Base-by-base conservation (phyloP, 1,140 invertebrate species). In the Onthophagus taurus region DNA sequence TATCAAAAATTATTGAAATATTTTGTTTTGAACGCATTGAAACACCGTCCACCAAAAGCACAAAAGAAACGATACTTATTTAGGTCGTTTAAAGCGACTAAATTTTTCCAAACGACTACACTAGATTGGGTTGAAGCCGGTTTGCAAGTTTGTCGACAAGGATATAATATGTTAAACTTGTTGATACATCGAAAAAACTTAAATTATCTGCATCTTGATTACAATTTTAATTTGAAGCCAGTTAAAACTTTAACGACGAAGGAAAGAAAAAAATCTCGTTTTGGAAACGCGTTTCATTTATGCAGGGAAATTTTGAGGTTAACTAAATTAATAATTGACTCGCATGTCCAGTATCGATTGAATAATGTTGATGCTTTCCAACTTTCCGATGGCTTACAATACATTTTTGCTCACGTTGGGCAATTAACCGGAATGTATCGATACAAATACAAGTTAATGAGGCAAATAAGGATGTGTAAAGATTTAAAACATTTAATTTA, bases 311-410 rank as follows among this genome's bases (percentile, higher is more conserved):
- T 99, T 58, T 72, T 99, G 3, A 79, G 96, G 13, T 69, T 99
- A 42, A 99, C 97, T 0, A 99, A 99, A 66, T 70, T 99, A 0
- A 93, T 99, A 6, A 93, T 99, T 36, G 97, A 99, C 69, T 96
- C 93, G 1, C 96, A 99, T 67, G 97, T 99, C 2, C 97, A 99
- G 65, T 99, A 99, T 68, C 80, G 97, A 17, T 69, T 99, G 23
- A 99, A 99, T 63, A 99, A 99, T 61, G 94, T 99, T 8, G 97
- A 99, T 69, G 97, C 97, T 7, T 99, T 98, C 67, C 90, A 99
- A 74, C 68, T 99, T 30, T 82, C 97, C 11, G 97, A 99, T 72
- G 97, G 97, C 17, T 66, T 99, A n/a, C 97, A 99, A 65, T 99
- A 99, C 61, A 94, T 98, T 31, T 99, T 99, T 70, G 92, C 96